Base-by-base conservation (phyloP, 2,113 vertebrate species). In the Thamnaconus septentrionalis region DNA sequence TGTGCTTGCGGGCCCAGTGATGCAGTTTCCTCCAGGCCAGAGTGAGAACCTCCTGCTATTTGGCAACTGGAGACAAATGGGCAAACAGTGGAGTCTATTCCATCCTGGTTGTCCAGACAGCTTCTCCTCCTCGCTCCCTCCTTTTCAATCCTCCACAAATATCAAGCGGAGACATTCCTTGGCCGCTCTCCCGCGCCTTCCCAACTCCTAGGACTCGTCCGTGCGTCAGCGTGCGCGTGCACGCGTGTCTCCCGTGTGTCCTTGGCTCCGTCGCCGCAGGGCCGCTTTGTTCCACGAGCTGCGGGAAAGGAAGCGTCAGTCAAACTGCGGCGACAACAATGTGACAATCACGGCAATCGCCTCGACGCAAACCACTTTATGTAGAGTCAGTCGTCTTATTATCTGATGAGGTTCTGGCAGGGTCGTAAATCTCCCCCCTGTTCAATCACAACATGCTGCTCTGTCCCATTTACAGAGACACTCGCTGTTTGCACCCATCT, bases 241-340 rank as follows among this genome's bases (percentile, higher is more conserved):
- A 1, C 66, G 44, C 53, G 69, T 69, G 64, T 50, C 10, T 5
- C 18, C 18, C 18, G 18, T 2, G 18, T 31, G 18, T 31, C 18
- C 18, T 31, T 31, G 18, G 18, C 18, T 31, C 18, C 18, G 18
- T 31, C 80, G 46, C 68, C 64, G 63, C 71, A 63, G 57, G 43
- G 63, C n/a, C 76, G 65, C 64, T 66, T 53, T 75, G 60, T 79
- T 79, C 75, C 18, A 66, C 11, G 9, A 18, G 44, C 50, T 76
- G 57, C 61, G 48, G 31, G 44, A 41, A 41, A 69, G 45, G 52
- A 62, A 70, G 68, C 43, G 58, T 62, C 76, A 72, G 9, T 79
- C 59, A 72, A 69, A 74, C 12, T 73, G 3, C 8, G 53, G 11
- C 41, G 47, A 12, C 43, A 41, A 31, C 6, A 72, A 62, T 4